Conservation (phyloP, 2,113 vertebrate species). For the Gracilinanus agilis region DNA sequence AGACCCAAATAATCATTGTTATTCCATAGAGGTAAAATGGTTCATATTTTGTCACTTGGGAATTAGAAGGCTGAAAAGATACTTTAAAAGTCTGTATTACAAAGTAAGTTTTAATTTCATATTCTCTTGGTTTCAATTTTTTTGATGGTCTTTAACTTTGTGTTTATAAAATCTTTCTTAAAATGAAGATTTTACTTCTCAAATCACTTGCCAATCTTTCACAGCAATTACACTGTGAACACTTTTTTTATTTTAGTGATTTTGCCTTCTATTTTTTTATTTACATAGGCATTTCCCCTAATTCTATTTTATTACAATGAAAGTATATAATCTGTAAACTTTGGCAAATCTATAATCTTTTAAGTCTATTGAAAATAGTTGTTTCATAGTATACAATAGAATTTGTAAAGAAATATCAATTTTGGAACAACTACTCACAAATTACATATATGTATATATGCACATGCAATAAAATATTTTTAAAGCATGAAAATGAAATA, state of each 20-base stretch:
- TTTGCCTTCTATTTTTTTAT: not conserved
- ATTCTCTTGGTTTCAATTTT: not conserved
- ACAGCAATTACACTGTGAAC: not conserved
- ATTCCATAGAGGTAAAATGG: not conserved
- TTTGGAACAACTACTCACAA: not conserved
- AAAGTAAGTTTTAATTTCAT: not conserved
- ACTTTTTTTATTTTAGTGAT: not conserved
- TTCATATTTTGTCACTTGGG: not conserved
- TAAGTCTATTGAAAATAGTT: not conserved
- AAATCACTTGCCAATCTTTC: not conserved
- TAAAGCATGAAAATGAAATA: not conserved
- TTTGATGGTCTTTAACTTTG: not conserved
- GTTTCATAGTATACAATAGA: not conserved
- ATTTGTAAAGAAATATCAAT: not conserved
- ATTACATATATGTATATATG: not conserved
- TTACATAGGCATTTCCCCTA: not conserved
- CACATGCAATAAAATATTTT: not conserved
- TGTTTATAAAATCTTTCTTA: not conserved
- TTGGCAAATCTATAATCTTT: not conserved
- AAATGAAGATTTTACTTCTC: not conserved
- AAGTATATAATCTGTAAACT: not conserved
- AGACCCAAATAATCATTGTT: not conserved
- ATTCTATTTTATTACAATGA: not conserved
- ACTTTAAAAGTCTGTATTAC: not conserved
- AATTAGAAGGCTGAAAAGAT: conserved; percentile 1